These are phyloP conservation scores for Chrysocyon brachyurus DNA, from an alignment of 2,797 vertebrate genomes.

Conservation along the genomic window DNA sequence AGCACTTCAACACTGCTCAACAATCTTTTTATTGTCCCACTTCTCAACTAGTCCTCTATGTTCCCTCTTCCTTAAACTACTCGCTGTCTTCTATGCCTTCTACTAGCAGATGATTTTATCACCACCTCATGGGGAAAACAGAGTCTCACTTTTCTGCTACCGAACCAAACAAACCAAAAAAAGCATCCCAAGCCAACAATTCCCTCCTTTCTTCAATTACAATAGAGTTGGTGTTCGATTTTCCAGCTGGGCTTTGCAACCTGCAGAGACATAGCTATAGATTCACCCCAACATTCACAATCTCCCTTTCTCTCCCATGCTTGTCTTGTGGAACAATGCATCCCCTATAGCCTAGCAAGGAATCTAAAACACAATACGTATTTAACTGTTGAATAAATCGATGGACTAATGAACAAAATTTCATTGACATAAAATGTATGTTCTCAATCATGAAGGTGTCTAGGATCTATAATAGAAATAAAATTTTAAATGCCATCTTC, in stretches of 20 bases:
- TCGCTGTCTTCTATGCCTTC: not conserved
- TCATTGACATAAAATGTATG: slow-evolving; percentile 7
- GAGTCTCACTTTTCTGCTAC: not conserved
- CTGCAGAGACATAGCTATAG: not conserved
- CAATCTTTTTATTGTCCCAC: not conserved
- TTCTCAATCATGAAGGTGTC: not conserved
- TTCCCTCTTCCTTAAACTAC: not conserved
- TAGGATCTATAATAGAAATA: not conserved
- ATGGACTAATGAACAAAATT: not conserved
- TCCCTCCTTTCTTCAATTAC: not conserved
- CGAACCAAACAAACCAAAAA: not conserved
- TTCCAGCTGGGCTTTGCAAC: not conserved
- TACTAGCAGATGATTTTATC: not conserved
- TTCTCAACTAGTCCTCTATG: not conserved
- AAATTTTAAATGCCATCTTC: slow-evolving; percentile 15
- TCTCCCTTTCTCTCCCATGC: not conserved
- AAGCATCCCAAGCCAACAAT: not conserved
- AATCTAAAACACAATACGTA: not conserved
- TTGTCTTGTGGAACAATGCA: slow-evolving; percentile 19
- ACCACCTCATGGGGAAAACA: not conserved
- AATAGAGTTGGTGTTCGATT: not conserved
- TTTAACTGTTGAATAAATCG: not conserved
- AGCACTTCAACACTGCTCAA: not conserved
- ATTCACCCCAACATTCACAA: not conserved
- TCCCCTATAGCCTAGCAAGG: not conserved